A percentile compares a stretch with the other conserved stretches of the same genome.
Evolutionary conservation across 2,113 vertebrate genomes (phyloP).

Genomic region (Acrocephalus arundinaceus): DNA sequence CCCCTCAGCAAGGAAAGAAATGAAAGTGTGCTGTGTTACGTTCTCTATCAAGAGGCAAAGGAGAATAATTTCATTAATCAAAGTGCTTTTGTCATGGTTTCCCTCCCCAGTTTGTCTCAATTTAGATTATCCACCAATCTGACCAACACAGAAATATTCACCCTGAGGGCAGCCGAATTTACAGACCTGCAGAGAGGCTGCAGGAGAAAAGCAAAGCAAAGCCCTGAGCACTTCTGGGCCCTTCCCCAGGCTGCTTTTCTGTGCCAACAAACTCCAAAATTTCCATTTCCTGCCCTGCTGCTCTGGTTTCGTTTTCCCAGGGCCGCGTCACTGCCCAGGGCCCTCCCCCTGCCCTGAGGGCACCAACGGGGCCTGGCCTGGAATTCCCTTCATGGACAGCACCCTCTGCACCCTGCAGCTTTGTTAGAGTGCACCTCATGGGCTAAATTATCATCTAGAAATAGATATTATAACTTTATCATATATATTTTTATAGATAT

Average conservation of each 20-base stretch:
- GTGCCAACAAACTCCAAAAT: background rate
- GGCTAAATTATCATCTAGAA: fast-evolving
- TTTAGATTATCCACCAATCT: fast-evolving
- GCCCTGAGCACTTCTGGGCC: background rate
- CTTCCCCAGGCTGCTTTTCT: background rate
- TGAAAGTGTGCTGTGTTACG: fast-evolving
- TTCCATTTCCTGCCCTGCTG: background rate
- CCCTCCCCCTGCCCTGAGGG: background rate
- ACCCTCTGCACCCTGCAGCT: fast-evolving
- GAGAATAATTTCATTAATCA: background rate
- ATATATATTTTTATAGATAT: too few relatives aligned
- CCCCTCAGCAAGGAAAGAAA: background rate
- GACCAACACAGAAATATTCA: background rate
- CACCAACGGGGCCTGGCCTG: background rate
- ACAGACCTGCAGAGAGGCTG: background rate
- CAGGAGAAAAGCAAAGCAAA: fast-evolving
- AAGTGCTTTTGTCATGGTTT: background rate
- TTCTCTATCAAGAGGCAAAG: background rate
- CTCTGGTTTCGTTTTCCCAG: background rate
- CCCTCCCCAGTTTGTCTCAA: fast-evolving
- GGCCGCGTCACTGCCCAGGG: background rate
- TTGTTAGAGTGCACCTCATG: fast-evolving
- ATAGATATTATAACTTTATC: too few relatives aligned
- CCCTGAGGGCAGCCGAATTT: too few relatives aligned
- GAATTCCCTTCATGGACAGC: background rate